Evolutionary conservation across 2,113 vertebrate species (phyloP).

Genomic region (Apus apus): DNA sequence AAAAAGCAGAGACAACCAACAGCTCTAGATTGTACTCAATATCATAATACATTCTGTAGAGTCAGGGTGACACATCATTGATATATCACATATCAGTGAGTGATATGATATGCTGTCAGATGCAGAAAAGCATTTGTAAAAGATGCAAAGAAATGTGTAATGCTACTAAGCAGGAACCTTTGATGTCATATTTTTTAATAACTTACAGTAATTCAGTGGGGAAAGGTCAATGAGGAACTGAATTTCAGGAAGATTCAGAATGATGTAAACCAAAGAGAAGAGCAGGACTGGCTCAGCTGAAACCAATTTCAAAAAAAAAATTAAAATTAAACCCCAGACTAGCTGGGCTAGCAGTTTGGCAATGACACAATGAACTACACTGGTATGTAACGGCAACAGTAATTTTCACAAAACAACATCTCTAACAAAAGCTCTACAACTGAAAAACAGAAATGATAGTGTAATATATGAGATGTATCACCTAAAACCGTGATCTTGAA

Average conservation of each 20-base stretch:
- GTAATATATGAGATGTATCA: background rate
- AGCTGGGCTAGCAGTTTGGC: background rate
- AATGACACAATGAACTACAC: background rate
- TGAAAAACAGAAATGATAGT: background rate
- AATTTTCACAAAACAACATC: accelerated
- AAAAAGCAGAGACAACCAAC: background rate
- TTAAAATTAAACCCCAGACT: too few relatives aligned
- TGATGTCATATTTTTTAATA: background rate
- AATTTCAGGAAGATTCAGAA: background rate
- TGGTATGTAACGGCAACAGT: background rate
- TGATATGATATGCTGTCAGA: background rate
- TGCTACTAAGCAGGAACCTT: background rate
- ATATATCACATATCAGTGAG: background rate
- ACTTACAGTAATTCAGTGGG: background rate
- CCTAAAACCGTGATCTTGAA: background rate
- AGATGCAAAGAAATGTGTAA: background rate
- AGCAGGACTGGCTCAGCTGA: background rate
- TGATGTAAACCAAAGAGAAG: background rate
- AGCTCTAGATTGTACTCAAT: background rate
- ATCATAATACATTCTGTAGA: background rate
- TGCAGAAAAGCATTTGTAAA: background rate
- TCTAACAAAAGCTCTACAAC: background rate
- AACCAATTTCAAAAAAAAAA: background rate
- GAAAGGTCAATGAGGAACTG: background rate
- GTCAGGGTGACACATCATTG: background rate